Evolutionary conservation across 2,797 vertebrate genomes (phyloP).

Genomic region (Malurus splendens): DNA sequence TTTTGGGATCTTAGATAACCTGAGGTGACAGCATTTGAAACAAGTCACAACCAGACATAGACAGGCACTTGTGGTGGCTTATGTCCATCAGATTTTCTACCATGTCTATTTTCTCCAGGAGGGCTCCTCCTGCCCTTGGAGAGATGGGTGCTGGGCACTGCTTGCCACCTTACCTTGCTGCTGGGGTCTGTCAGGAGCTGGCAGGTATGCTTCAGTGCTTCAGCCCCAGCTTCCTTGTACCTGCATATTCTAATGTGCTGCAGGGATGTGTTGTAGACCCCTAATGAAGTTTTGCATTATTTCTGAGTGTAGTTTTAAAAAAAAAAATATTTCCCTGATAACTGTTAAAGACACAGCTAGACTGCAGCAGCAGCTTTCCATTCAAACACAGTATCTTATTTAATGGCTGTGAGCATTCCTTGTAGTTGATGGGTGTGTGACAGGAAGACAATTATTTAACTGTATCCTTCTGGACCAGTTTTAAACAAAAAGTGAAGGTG

Average conservation of each 20-base stretch:
- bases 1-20: background rate
- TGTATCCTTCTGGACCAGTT: background rate
- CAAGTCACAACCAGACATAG: background rate
- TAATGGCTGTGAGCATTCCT: background rate
- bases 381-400: background rate
- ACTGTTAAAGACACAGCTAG: background rate
- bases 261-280: background rate
- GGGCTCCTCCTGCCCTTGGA: background rate
- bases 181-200: background rate
- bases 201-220: background rate
- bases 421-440: background rate
- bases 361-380: background rate
- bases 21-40: background rate
- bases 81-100: accelerated
- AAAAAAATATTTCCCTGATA: background rate
- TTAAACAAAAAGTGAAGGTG: background rate
- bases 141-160: background rate
- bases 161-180: accelerated
- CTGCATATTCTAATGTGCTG: background rate
- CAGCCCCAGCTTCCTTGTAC: background rate
- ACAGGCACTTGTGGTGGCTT: background rate
- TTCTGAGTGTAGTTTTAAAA: background rate
- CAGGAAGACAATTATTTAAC: background rate
- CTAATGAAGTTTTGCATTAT: background rate
- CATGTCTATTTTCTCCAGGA: accelerated